These are phyloP conservation scores for Idaea biselata DNA, from an alignment of 2,888 invertebrate species.

Conservation along the genomic window DNA sequence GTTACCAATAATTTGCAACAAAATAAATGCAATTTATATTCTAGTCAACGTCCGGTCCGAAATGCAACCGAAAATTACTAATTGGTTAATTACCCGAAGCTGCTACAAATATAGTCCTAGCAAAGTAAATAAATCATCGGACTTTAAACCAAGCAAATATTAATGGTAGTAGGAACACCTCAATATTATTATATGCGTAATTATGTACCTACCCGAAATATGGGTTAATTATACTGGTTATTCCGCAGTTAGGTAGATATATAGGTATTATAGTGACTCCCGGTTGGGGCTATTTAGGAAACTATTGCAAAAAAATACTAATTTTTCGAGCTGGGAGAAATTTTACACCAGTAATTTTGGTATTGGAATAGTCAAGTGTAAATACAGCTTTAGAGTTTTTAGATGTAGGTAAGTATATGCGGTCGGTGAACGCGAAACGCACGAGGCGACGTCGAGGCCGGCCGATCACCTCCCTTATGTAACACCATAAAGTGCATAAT, in stretches of 20 bases:
- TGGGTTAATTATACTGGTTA: not conserved
- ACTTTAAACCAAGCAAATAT: slow-evolving; percentile 16
- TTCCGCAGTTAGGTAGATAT: not conserved
- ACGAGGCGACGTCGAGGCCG: slow-evolving; percentile 63
- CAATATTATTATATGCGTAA: not conserved
- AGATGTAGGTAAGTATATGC: slow-evolving; percentile 41
- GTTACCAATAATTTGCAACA: not conserved
- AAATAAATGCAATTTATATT: not conserved
- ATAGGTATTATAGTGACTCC: not conserved
- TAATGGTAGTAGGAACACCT: slow-evolving; percentile 29
- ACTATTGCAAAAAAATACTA: too few relatives aligned
- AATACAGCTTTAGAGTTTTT: slow-evolving; percentile 41
- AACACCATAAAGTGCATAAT: slow-evolving; percentile 49
- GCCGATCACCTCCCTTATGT: slow-evolving; percentile 74
- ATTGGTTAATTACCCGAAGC: not conserved
- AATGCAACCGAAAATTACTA: not conserved
- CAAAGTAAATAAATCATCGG: not conserved
- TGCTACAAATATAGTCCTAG: not conserved
- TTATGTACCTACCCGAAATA: slow-evolving; percentile 26
- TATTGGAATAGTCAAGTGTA: not conserved
- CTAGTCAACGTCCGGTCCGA: not conserved
- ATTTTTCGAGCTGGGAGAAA: too few relatives aligned
- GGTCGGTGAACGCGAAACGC: slow-evolving; percentile 52
- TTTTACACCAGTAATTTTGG: too few relatives aligned
- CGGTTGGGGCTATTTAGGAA: not conserved